These are phyloP conservation scores for Alviniconcha strummeri DNA, from an alignment of 2,888 invertebrate genomes.

Conservation along the genomic window DNA sequence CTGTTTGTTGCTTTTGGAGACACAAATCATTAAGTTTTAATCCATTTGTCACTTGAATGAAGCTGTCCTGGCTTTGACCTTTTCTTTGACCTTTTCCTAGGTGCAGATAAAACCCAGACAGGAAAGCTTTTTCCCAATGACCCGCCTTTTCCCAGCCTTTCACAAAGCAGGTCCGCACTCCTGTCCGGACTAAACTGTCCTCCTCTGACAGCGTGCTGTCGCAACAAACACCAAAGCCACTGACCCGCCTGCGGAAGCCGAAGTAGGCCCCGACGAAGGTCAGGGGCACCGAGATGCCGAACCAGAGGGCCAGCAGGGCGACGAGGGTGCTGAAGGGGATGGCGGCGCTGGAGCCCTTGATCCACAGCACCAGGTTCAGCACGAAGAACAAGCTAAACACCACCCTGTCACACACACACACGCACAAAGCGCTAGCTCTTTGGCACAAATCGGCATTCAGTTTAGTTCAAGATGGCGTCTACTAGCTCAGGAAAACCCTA, in stretches of 20 bases:
- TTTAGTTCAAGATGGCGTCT: too few species aligned
- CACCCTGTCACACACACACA: conserved; percentile 78
- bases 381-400: conserved; percentile 98
- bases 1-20: too few species aligned
- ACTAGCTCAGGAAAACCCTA: not conserved
- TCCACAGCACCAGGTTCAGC: conserved; percentile 97
- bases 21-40: too few species aligned
- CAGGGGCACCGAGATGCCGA: conserved; percentile 97
- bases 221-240: conserved; percentile 26
- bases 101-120: too few species aligned
- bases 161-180: too few species aligned
- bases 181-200: too few species aligned
- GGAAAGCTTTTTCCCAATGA: too few species aligned
- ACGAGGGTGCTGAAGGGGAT: conserved; percentile 97
- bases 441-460: not conserved
- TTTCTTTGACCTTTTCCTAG: too few species aligned
- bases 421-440: not conserved
- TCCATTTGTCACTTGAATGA: too few species aligned
- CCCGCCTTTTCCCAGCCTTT: too few species aligned
- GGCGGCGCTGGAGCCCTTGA: conserved; percentile 95
- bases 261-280: conserved; percentile 99
- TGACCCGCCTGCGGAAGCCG: conserved; percentile 96
- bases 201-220: too few species aligned
- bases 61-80: too few species aligned
- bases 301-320: conserved; percentile 95